A percentile compares a stretch with the other conserved stretches of the same genome.
Conservation (phyloP, 2,888 invertebrate genomes). For the Chymomyza fuscimana region DNA sequence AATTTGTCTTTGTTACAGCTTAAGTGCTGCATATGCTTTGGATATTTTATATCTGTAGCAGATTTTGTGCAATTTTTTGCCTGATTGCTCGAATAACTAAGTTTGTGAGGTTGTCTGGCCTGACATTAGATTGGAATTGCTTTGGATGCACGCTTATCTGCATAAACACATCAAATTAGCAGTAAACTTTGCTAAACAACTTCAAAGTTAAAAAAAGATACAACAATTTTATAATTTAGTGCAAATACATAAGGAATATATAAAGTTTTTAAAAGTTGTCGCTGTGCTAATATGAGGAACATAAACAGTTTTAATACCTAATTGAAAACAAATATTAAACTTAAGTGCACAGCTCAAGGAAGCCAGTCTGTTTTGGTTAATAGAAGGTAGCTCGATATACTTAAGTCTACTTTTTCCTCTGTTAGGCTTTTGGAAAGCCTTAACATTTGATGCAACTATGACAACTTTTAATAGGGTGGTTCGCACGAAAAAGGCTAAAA, state of each 20-base stretch:
- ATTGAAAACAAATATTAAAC: slow-evolving; percentile 67
- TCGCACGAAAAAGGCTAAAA: too few relatives aligned
- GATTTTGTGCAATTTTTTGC: slow-evolving; percentile 38
- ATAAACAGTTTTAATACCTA: slow-evolving; percentile 52
- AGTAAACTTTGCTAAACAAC: slow-evolving; percentile 21
- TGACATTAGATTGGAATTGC: slow-evolving; percentile 28
- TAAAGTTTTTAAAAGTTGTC: background rate
- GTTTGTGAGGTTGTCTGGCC: slow-evolving; percentile 21
- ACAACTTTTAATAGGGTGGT: too few relatives aligned
- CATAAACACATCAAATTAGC: slow-evolving; percentile 25
- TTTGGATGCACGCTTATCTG: background rate
- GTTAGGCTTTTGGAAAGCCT: background rate
- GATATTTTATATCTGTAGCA: background rate
- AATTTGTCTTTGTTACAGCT: slow-evolving; percentile 48
- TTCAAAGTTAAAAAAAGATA: slow-evolving; percentile 11
- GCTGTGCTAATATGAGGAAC: background rate
- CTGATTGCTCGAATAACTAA: slow-evolving; percentile 44
- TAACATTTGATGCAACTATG: background rate
- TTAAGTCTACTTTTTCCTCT: background rate
- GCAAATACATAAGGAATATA: background rate
- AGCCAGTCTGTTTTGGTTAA: slow-evolving; percentile 20
- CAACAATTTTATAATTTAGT: slow-evolving; percentile 14
- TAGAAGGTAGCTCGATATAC: background rate
- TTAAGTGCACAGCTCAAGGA: slow-evolving; percentile 27
- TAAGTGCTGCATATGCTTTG: slow-evolving; percentile 45